Evolutionary conservation across 1,140 invertebrate species (phyloP), one percentile per base, ranked within the genome.

Genomic region (Cydia strobilella): DNA sequence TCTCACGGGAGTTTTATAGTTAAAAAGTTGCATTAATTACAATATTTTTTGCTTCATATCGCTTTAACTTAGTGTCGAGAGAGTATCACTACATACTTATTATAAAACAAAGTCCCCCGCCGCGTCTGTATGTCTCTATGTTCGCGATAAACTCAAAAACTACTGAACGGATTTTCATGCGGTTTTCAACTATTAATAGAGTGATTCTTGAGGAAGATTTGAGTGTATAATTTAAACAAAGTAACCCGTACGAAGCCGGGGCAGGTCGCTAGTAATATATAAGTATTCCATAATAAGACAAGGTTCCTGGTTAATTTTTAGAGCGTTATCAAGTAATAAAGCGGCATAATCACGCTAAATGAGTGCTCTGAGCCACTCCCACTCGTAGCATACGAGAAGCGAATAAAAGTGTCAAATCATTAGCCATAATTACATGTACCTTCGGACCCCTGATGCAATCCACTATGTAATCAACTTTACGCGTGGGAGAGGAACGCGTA

Each of bases 341-440:
- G 10, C 80, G 77, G 76, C 79, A 80, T 82, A 82, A 85, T 79
- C 79, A 76, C 69, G 74, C 80, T 77, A 87, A 84, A 82, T 82
- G 85, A 88, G 78, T 71, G 77, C 73, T 72, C 18, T 2, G 75
- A 81, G 79, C 80, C 62, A 79, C 78, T 75, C 75, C 66, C 54
- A 71, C 54, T 79, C 77, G 78, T 77, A 77, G 84, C 77, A 82
- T 80, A 76, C 78, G 78, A 81, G 79, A 80, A 86, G 62, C 78
- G 73, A 79, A 76, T 85, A 85, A 86, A 86, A 86, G 74, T 83
- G 83, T 85, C 81, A 84, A 88, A 86, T 86, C 83, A 84, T 86
- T 86, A 84, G 80, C 77, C 80, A 75, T 82, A 86, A 86, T 86
- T 86, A 84, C 77, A 80, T 84, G 79, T 75, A 65, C 77, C 51